Base-by-base conservation (phyloP, 2,113 vertebrate genomes). In the Bostrychus sinensis region DNA sequence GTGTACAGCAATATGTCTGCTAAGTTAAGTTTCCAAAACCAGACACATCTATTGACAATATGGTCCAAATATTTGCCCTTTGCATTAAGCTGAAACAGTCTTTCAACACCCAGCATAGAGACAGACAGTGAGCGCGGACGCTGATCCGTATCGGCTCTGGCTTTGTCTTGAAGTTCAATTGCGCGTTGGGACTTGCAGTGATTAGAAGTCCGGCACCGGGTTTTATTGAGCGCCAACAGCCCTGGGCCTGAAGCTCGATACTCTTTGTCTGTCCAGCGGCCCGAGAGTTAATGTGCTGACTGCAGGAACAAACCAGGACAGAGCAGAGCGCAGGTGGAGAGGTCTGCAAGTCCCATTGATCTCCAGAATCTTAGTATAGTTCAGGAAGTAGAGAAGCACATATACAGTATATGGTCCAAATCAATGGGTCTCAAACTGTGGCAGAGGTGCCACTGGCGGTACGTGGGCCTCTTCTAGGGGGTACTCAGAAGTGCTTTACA, bases 81-180 rank as follows among this genome's bases (percentile, higher is more conserved):
- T 13, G 43, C 37, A 48, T 26, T n/a, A 46, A 68, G 36, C 22
- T 17, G 16, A 22, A 56, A 50, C 41, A 10, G 45, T 43, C 42
- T 41, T 67, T 43, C 11, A 17, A 28, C 51, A 36, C 16, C 46
- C 45, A 16, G 22, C 3, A 26, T 8, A 23, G 4, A 55, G 63
- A 70, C 36, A 67, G 28, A 55, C 0, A 23, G 19, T 54, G 46
- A 37, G 37, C 59, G 62, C 56, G 25, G 53, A 63, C 23, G 22
- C 25, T 62, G 77, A 86, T 70, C 53, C 43, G 53, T 72, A 81
- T 65, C 8, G 66, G 76, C 61, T 62, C 17, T 36, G 19, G 19
- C 55, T 84, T 81, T 82, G 80, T 80, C 72, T 71, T 66, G 17
- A 75, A 72, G 80, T 83, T 78, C 73, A 72, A 70, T 70, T 75